Base-by-base conservation (phyloP, 2,113 vertebrate genomes). In the Eubucco bourcierii region DNA sequence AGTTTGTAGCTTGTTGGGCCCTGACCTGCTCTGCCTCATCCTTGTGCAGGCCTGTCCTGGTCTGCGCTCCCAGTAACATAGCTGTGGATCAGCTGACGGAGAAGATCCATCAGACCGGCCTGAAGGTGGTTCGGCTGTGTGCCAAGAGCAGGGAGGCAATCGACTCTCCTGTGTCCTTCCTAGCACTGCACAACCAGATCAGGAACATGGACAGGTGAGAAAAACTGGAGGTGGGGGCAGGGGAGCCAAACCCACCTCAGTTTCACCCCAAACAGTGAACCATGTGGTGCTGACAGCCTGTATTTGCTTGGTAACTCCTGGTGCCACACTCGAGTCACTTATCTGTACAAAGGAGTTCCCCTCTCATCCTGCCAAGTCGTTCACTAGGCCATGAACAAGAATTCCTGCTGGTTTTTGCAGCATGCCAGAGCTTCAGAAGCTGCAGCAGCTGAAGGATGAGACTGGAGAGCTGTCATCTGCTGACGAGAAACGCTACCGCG, bases 131-230 rank as follows among this genome's bases (percentile, higher is more conserved):
- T 86, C 98, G 99, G n/a, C 98, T 99, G 15, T 99, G 99, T 3
- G 99, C 99, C 31, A 99, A 99, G 97, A 99, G 99, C 88, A 96
- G 99, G 0, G 99, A 99, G 97, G 99, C 99, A 64, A 99, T 99
- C 3, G 99, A 99, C 95, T 99, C 99, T 0, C 99, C 99, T 0
- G 99, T 99, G 25, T 99, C 99, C 29, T 99, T 99, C 97, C 93
- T 99, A 95, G 99, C 99, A 1, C 94, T 99, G 91, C 99, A 99
- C 95, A 99, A 99, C 94, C 99, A 99, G 98, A 99, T 99, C 96
- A 98, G 99, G 90, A 99, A 99, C 97, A 99, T 99, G 99, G 99
- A 99, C 94, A 99, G 99, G 99, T 99, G 65, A 87, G 98, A 4
- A n/a, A 3, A 1, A 7, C 6, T 19, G 12, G 80, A 15, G 37